A percentile compares a stretch with the other conserved stretches of the same genome.
Conservation (phyloP, 2,113 vertebrate genomes). For the Thermophis baileyi region DNA sequence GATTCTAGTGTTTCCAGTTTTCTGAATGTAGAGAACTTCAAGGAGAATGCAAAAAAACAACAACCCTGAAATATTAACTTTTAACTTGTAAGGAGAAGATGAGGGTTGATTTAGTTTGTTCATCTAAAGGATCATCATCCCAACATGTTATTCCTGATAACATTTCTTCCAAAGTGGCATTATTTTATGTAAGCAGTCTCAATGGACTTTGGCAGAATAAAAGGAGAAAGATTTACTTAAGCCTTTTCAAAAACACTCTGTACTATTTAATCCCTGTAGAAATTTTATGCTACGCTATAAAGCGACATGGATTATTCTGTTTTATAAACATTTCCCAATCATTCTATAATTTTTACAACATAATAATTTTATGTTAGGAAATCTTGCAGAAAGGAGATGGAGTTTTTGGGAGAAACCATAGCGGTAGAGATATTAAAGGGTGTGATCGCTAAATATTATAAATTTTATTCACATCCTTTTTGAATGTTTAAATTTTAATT, state of each 20-base stretch:
- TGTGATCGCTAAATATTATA: accelerated
- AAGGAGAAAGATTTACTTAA: not conserved
- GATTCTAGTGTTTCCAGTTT: not conserved
- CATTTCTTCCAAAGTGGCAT: not conserved
- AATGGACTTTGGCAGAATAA: not conserved
- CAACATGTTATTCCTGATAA: not conserved
- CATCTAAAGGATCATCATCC: not conserved
- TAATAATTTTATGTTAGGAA: not conserved
- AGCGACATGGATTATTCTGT: not conserved
- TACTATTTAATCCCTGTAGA: not conserved
- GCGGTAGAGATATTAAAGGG: accelerated
- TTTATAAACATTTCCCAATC: not conserved
- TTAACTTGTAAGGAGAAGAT: not conserved
- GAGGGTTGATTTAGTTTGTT: not conserved
- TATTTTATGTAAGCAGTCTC: not conserved
- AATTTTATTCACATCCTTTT: not conserved
- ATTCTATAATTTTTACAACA: not conserved
- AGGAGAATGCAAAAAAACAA: not conserved
- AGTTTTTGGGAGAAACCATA: not conserved
- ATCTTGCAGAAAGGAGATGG: not conserved
- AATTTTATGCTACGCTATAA: not conserved
- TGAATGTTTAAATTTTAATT: accelerated
- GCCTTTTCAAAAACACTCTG: not conserved
- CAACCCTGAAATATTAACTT: not conserved
- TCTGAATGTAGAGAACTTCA: not conserved